A percentile compares a stretch with the other conserved stretches of the same genome.
Evolutionary conservation across 2,113 vertebrate species (phyloP).

Genomic region (Salminus brasiliensis): DNA sequence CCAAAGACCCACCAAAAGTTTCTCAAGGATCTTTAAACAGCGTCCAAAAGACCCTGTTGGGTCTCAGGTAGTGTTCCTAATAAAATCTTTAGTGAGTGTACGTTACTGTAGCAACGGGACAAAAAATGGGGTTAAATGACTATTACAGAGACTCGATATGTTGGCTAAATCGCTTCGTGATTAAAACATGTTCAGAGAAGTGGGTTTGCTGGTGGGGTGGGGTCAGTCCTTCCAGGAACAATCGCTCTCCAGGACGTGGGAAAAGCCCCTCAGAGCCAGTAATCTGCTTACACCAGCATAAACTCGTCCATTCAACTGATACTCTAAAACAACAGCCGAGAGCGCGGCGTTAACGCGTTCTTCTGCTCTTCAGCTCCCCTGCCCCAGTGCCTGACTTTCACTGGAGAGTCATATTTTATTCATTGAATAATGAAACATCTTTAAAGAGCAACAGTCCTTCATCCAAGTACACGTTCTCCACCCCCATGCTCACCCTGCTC

Average conservation of each 20-base stretch:
- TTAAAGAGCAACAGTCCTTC: not conserved
- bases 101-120: no score
- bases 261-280: conserved; percentile 38
- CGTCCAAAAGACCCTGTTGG: no score
- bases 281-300: conserved; percentile 40
- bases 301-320: conserved; percentile 27
- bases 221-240: conserved; percentile 31
- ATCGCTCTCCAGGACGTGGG: conserved; percentile 25
- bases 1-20: no score
- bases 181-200: conserved; percentile 31
- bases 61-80: no score
- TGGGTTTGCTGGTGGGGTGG: conserved; percentile 16
- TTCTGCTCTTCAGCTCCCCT: not conserved
- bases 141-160: no score
- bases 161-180: not conserved
- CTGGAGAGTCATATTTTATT: not conserved
- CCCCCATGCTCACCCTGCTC: not conserved
- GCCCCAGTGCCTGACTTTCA: not conserved
- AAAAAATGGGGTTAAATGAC: no score
- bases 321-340: conserved; percentile 27
- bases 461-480: not conserved
- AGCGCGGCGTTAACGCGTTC: not conserved
- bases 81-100: no score
- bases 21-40: no score
- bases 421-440: not conserved